Evolutionary conservation across 2,797 vertebrate species (phyloP), one percentile per base, ranked within the genome.

Genomic region (Schizothorax lantsangensis): DNA sequence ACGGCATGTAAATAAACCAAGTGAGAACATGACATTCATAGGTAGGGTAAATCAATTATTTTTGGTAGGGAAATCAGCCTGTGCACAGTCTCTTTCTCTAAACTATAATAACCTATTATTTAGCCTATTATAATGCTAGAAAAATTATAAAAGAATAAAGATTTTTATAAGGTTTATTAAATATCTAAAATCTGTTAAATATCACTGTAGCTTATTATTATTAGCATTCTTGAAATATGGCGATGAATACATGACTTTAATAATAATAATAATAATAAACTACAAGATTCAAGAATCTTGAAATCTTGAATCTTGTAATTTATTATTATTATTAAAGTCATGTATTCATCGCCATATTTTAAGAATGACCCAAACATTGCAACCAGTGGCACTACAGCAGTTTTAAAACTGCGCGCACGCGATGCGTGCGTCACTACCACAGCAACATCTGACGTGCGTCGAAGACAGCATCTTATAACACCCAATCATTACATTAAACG

Each of bases 371-470:
- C 2, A 52, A 36, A 74, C 38, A 72, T 62, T 36, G 57, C 30
- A 77, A 84, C 6, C 72, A 11, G 57, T 64, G 40, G 2, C 26
- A 49, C 43, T 26, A 26, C 10, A 49, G 64, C 36, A 23, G 30
- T 68, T 68, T 81, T 45, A 66, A 75, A 84, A 0, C 21, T 38
- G 66, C 77, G 52, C 49, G 77, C 64, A 36, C 66, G 49, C 75
- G 19, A 3, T 12, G 64, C 47, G 38, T 85, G 84, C 77, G 84
- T 85, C 84, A 81, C 79, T 10, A 81, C 38, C 79, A 83, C 59
- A 77, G 84, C 77, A 80, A 80, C 77, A 72, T 72, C 38, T 80
- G 84, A 85, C 84, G 77, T 36, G 77, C 49, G 81, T 62, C 38
- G 47, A 79, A 26, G 36, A 79, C n/a, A 14, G 45, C 21, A 36